Percentiles rank a stretch among this genome's conserved stretches.
Evolutionary conservation across 2,797 vertebrate species (phyloP).

Genomic region (Micrastur ruficollis): DNA sequence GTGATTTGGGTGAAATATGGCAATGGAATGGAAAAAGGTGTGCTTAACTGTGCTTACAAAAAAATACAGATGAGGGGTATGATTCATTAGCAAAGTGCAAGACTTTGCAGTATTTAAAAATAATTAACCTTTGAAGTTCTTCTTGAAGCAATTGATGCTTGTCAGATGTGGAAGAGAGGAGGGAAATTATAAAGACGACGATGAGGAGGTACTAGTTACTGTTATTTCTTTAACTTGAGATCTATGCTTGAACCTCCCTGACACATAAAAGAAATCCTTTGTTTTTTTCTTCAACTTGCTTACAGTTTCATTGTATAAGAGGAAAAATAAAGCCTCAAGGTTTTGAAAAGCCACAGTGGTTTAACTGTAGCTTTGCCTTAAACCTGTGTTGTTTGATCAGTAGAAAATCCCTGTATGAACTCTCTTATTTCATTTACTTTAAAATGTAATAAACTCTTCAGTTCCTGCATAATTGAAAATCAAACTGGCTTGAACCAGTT

Average conservation of each 20-base stretch:
- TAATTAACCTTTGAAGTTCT: not conserved
- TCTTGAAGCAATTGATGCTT: not conserved
- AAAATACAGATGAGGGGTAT: not conserved
- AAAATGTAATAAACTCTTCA: not conserved
- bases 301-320: not conserved
- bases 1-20: not conserved
- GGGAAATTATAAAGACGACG: not conserved
- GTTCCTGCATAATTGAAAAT: not conserved
- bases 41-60: not conserved
- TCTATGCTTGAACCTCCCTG: not conserved
- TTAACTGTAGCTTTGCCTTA: slow-evolving; percentile 2
- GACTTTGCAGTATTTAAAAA: not conserved
- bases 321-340: not conserved
- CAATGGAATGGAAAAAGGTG: not conserved
- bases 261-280: not conserved
- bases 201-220: not conserved
- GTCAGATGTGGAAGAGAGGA: not conserved
- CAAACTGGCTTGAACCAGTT: not conserved
- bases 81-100: not conserved
- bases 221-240: not conserved
- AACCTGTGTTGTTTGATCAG: not conserved
- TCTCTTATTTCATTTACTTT: not conserved
- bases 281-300: not conserved
- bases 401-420: not conserved
- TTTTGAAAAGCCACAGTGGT: not conserved